phyloP scores from a whole-genome alignment of 2,888 invertebrate species.

The Euplexia lucipara region DNA sequence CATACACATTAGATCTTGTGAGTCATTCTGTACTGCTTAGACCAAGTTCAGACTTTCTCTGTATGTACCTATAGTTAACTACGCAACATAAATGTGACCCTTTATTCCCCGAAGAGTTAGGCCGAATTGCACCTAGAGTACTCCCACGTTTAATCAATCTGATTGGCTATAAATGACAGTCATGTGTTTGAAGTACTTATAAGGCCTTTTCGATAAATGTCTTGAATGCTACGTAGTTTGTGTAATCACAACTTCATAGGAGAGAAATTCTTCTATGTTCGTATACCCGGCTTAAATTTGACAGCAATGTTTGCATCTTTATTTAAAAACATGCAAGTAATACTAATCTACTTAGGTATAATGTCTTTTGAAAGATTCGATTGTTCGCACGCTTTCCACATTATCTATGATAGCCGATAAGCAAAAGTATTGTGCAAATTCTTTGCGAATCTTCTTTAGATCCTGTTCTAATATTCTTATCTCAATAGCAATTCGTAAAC shows the following conservation, averaged over 20 bases:
- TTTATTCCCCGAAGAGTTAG: too few relatives aligned
- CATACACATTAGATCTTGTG: constrained; percentile 45
- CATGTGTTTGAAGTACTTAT: constrained; percentile 14
- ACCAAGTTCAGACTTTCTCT: constrained; percentile 49
- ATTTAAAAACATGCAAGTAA: constrained; percentile 31
- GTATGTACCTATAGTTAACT: constrained; percentile 4
- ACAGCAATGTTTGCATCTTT: background rate
- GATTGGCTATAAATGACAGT: constrained; percentile 10
- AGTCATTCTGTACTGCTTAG: constrained; percentile 51
- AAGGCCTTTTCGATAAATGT: constrained; percentile 10
- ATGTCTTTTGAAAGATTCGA: background rate
- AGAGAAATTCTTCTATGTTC: background rate
- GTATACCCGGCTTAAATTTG: background rate
- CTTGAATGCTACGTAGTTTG: background rate
- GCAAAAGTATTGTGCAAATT: constrained; percentile 6
- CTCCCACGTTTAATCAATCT: background rate
- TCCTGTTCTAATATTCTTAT: constrained; percentile 8
- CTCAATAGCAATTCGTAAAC: background rate
- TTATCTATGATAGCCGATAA: constrained; percentile 28
- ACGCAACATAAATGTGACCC: too few relatives aligned
- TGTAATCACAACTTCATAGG: background rate
- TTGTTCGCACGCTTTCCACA: constrained; percentile 4
- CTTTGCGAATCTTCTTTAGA: background rate
- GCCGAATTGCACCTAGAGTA: too few relatives aligned
- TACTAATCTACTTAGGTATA: background rate